These are phyloP conservation scores for Halcyon senegalensis DNA, from an alignment of 2,113 vertebrate genomes.

Conservation along the genomic window DNA sequence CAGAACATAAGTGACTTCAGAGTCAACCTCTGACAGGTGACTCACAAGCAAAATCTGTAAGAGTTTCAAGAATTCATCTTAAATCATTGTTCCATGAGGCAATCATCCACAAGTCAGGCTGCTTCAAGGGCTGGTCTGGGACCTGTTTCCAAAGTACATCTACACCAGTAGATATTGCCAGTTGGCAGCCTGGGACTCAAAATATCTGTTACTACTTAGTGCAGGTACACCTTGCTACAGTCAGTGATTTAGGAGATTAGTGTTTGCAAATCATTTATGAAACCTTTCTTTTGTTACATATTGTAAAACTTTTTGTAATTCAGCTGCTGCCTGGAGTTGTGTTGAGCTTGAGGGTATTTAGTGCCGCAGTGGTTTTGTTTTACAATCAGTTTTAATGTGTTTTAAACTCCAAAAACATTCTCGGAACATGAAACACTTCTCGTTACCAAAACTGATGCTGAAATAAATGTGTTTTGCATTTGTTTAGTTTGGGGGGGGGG, in stretches of 20 bases:
- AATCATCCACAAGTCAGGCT: neutral
- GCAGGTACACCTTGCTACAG: neutral
- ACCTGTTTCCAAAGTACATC: conserved; percentile 10
- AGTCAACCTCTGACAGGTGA: neutral
- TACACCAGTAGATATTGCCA: conserved; percentile 17
- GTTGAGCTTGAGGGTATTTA: neutral
- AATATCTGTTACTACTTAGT: neutral
- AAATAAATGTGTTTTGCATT: neutral
- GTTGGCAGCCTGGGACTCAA: conserved; percentile 20
- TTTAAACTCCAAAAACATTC: neutral
- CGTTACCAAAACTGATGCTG: neutral
- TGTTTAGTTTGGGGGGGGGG: no score
- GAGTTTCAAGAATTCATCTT: neutral
- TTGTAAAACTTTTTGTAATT: conserved; percentile 16
- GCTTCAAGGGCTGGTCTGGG: neutral
- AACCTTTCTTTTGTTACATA: conserved; percentile 23
- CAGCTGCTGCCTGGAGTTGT: neutral
- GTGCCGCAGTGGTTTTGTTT: neutral
- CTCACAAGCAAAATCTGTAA: neutral
- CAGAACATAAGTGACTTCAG: neutral
- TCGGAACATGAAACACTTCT: neutral
- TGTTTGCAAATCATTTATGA: conserved; percentile 10
- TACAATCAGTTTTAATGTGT: neutral
- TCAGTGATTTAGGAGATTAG: neutral
- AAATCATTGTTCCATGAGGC: neutral